Evolutionary conservation across 2,113 vertebrate genomes (phyloP), one percentile per base, ranked within the genome.

Genomic region (Callorhinus ursinus): DNA sequence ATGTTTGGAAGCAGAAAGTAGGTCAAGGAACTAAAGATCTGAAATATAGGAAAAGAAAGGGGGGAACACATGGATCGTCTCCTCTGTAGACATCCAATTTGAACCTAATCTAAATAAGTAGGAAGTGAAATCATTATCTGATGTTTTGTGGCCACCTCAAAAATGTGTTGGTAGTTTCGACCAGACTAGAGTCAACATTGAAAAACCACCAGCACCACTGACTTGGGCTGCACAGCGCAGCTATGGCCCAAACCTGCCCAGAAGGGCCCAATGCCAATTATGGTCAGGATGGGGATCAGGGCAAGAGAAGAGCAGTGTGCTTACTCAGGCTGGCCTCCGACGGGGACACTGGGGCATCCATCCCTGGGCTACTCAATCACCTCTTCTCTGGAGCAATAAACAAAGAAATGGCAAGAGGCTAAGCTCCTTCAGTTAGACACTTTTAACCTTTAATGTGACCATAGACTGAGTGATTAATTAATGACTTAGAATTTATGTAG

Each of bases 81-180:
- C 59, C 39, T 63, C 80, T 82, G 19, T n/a, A 85, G 59, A 1
- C 36, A 16, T 21, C 65, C 21, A 53, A 22, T 67, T 28, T 69
- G 88, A 98, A 92, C 13, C 26, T 31, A 79, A 61, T 82, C 59
- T 93, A 95, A 65, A 28, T 90, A 59, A 67, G 42, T 93, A 57
- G 79, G 72, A 93, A 61, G 57, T 79, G 93, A 96, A 95, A 90
- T 61, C 15, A 84, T 76, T 57, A 53, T 92, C 77, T 84, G 39
- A 36, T 2, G 36, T 49, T 76, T 76, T 95, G 57, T 93, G 53
- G 39, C 55, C 42, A 51, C 61, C 69, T 92, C 76, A 8, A 0
- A 96, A 96, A 93, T 7, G 36, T n/a, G 4, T 6, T 76, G 46
- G n/a, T 95, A 88, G 4, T 57, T 90, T 85, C 77, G 88, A 63